Conservation (phyloP, 2,113 vertebrate genomes). For the Ginglymostoma cirratum region DNA sequence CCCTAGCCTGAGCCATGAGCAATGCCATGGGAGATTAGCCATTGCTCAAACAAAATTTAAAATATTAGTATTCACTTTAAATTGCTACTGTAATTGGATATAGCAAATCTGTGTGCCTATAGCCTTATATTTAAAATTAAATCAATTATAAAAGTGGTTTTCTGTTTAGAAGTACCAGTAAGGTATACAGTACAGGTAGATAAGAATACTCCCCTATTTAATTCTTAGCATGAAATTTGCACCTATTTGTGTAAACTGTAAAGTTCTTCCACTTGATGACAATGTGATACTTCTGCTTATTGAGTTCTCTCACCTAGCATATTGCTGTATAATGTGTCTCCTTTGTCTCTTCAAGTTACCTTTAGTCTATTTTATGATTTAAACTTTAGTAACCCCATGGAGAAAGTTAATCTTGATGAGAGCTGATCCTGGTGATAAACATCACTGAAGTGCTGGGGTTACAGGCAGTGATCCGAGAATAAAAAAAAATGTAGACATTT, state of each 20-base stretch:
- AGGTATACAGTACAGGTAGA: neutral
- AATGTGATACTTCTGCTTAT: neutral
- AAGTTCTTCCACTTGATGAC: neutral
- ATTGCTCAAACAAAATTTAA: neutral
- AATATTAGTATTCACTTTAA: neutral
- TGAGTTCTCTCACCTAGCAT: neutral
- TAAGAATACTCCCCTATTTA: neutral
- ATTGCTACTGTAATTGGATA: neutral
- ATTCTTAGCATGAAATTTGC: neutral
- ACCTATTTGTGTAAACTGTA: neutral
- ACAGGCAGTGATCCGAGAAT: too few species aligned
- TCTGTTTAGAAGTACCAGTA: neutral
- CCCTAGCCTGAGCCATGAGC: too few species aligned
- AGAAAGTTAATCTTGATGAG: neutral
- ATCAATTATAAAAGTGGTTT: neutral
- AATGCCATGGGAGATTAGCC: too few species aligned
- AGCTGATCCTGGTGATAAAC: too few species aligned
- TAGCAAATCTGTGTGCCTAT: neutral
- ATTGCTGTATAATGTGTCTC: neutral
- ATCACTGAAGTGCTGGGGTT: neutral
- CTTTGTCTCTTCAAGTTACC: neutral
- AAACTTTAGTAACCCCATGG: neutral
- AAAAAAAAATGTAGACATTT: neutral
- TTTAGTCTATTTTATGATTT: neutral
- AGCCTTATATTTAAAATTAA: neutral